Conservation (phyloP, 2,797 vertebrate species). For the Nyctalus aviator region DNA sequence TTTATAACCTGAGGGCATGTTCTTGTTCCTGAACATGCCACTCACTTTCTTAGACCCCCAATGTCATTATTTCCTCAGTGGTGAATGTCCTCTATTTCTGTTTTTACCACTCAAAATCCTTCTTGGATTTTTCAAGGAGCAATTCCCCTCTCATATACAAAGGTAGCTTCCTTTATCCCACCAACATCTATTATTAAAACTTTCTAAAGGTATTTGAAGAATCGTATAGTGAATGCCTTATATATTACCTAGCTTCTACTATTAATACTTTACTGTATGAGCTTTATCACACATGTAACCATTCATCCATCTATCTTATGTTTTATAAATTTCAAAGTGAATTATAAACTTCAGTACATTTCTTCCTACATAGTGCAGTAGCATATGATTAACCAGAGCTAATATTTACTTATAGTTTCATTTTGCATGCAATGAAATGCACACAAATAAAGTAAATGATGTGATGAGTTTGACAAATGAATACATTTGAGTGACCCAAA, state of each 20-base stretch:
- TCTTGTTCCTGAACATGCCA: neutral
- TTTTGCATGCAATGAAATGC: neutral
- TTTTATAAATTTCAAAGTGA: conserved; percentile 37
- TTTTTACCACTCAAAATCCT: conserved; percentile 20
- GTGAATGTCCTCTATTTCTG: neutral
- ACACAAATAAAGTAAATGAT: neutral
- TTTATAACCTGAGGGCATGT: neutral
- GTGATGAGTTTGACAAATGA: neutral
- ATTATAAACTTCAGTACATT: neutral
- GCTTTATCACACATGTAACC: neutral
- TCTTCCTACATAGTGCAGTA: neutral
- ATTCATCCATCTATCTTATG: neutral
- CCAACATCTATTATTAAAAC: neutral
- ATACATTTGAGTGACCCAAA: neutral
- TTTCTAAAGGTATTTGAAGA: conserved; percentile 12
- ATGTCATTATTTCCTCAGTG: neutral
- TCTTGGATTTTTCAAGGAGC: neutral
- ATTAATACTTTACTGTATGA: neutral
- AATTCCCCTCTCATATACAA: neutral
- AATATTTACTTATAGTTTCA: conserved; percentile 17
- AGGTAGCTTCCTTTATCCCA: neutral
- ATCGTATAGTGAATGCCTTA: neutral
- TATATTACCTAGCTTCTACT: neutral
- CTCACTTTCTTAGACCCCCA: neutral
- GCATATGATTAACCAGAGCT: neutral